phyloP scores from a whole-genome alignment of 2,888 invertebrate genomes.

The Dastarcus helophoroides region DNA sequence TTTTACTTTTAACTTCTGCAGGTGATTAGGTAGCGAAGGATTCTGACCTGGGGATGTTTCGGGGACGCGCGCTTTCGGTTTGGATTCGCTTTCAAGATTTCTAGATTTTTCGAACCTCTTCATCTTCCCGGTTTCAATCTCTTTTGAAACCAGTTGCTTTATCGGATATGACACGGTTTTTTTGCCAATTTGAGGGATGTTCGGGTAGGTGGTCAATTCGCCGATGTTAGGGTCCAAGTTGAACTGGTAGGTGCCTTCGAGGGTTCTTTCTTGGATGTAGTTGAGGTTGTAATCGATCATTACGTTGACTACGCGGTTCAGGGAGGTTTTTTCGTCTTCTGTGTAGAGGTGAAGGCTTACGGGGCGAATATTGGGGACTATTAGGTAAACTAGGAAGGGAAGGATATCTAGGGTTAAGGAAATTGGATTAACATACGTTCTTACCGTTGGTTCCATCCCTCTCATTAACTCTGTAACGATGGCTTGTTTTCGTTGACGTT shows the following conservation, averaged over 20 bases:
- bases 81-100: constrained; percentile 4
- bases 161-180: constrained; percentile 51
- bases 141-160: constrained; percentile 69
- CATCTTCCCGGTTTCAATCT: constrained; percentile 74
- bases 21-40: constrained; percentile 51
- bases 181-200: constrained; percentile 1
- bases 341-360: constrained; percentile 64
- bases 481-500: constrained; percentile 38
- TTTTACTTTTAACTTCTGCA: constrained; percentile 56
- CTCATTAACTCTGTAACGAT: constrained; percentile 48
- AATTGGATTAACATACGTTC: constrained; percentile 35
- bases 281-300: constrained; percentile 85
- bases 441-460: constrained; percentile 48
- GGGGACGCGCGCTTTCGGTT: constrained; percentile 1
- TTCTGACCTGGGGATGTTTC: constrained; percentile 19
- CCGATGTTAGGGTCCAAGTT: constrained; percentile 66
- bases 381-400: constrained; percentile 57
- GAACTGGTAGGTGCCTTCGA: constrained; percentile 67
- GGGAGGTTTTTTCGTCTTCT: constrained; percentile 54
- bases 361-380: constrained; percentile 64
- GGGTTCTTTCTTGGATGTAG: constrained; percentile 66
- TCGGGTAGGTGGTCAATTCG: constrained; percentile 43
- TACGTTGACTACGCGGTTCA: constrained; percentile 60
- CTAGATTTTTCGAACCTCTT: constrained; percentile 28
- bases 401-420: constrained; percentile 57